A percentile compares a stretch with the other conserved stretches of the same genome.
phyloP scores from a whole-genome alignment of 2,113 vertebrate species.

The Phainopepla nitens region DNA sequence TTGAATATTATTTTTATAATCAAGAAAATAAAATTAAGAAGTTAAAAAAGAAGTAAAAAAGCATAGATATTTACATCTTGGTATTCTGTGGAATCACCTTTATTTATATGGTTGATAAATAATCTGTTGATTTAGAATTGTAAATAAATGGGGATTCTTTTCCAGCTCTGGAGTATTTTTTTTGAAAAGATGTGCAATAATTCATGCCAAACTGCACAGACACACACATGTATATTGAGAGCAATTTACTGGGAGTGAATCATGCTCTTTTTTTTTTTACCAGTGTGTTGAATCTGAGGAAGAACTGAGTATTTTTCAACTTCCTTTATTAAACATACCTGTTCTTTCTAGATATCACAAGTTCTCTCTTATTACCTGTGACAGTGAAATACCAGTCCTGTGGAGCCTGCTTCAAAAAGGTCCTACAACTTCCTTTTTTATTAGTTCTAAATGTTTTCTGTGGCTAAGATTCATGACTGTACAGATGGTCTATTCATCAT shows the following conservation, averaged over 20 bases:
- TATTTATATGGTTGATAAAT: neutral
- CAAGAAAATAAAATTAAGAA: neutral
- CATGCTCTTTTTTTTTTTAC: neutral
- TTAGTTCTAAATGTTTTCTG: conserved; percentile 35
- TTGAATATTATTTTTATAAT: neutral
- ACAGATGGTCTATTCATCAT: conserved; percentile 56
- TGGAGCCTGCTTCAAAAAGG: neutral
- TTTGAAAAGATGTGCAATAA: neutral
- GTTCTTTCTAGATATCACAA: neutral
- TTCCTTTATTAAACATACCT: neutral
- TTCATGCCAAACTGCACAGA: neutral
- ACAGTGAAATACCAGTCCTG: neutral
- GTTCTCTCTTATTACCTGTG: neutral
- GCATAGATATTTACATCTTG: neutral
- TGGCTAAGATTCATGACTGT: conserved; percentile 29
- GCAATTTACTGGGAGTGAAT: neutral
- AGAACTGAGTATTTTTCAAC: neutral
- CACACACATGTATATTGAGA: neutral
- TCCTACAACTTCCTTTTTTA: neutral
- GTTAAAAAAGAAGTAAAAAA: neutral
- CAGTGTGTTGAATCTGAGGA: neutral
- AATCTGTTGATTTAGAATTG: neutral
- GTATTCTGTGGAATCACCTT: neutral
- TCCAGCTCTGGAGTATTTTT: neutral
- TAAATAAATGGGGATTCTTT: neutral